Percentiles rank a stretch among this genome's conserved stretches.
phyloP scores from a whole-genome alignment of 2,888 invertebrate species.

The Fragum fragum region DNA sequence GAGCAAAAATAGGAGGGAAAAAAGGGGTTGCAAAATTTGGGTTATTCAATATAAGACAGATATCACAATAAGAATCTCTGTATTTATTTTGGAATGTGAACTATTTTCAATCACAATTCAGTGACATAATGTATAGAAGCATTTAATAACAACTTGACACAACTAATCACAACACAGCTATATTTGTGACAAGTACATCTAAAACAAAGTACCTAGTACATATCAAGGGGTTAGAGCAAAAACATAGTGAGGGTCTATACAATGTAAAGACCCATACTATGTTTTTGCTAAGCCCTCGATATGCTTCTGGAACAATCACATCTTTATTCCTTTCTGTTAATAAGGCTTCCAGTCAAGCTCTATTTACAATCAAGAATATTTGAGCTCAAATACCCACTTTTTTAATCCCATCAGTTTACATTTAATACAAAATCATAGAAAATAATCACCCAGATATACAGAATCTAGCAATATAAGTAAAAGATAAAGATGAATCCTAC shows the following conservation, averaged over 20 bases:
- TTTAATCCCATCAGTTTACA: not conserved
- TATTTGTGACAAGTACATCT: not conserved
- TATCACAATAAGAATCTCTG: not conserved
- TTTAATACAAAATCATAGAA: not conserved
- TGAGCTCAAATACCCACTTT: not conserved
- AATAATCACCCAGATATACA: not conserved
- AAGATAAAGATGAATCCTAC: not conserved
- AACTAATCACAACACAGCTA: not conserved
- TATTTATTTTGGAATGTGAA: slow-evolving; percentile 6
- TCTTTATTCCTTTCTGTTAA: too few species aligned
- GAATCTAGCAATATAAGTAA: not conserved
- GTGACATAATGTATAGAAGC: not conserved
- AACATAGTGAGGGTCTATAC: too few species aligned
- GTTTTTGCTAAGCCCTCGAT: too few species aligned
- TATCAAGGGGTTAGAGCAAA: too few species aligned
- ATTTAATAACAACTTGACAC: not conserved
- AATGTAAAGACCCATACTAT: too few species aligned
- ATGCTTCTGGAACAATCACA: too few species aligned
- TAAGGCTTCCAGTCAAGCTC: too few species aligned
- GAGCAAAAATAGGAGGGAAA: too few species aligned
- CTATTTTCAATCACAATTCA: not conserved
- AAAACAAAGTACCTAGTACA: too few species aligned
- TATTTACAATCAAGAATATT: too few species aligned
- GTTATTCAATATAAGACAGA: not conserved
- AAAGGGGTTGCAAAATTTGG: not conserved